Base-by-base conservation (phyloP, 1,140 invertebrate species). In the Cyclargus thomasi region DNA sequence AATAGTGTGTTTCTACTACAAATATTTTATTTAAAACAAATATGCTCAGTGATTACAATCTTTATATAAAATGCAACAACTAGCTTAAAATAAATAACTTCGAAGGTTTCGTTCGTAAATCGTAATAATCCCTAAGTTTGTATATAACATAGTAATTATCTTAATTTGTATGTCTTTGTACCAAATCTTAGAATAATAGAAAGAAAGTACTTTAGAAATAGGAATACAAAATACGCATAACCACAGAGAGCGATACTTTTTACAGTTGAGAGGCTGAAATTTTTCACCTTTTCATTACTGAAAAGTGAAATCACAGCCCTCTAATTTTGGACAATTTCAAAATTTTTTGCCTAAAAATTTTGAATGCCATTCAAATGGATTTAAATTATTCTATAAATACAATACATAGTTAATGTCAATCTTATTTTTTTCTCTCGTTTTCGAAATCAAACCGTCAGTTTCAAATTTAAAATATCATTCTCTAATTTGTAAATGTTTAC, bases 81-180 rank as follows among this genome's bases (percentile, higher is more conserved):
- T 72, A 67, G 73, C 78, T 86, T 83, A 85, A 80, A 85, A 86
- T 88, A 88, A 88, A 86, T 88, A 82, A 83, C 76, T 85, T 70
- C 64, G 53, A 74, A 80, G 71, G 71, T 71, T 72, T 78, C 70
- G 63, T 75, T 69, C 70, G 73, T 72, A 77, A 64, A 76, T 69
- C 70, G 73, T 73, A 77, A 64, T 80, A 80, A 71, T 74, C 73
- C 71, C 76, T 83, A 81, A 77, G 78, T 83, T 85, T 86, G 77
- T 84, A 81, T 75, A 83, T 77, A 83, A 81, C 73, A 71, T 81
- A 81, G 71, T 75, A 85, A 82, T 85, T 81, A 82, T 81, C 80
- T 87, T 83, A 86, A 76, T 86, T 86, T 85, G 83, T 86, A 86
- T 82, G 75, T 86, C 70, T 89, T 89, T 89, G 86, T 87, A 87